Evolutionary conservation across 2,888 invertebrate genomes (phyloP).

Genomic region (Lepidocyrtinus sp.): DNA sequence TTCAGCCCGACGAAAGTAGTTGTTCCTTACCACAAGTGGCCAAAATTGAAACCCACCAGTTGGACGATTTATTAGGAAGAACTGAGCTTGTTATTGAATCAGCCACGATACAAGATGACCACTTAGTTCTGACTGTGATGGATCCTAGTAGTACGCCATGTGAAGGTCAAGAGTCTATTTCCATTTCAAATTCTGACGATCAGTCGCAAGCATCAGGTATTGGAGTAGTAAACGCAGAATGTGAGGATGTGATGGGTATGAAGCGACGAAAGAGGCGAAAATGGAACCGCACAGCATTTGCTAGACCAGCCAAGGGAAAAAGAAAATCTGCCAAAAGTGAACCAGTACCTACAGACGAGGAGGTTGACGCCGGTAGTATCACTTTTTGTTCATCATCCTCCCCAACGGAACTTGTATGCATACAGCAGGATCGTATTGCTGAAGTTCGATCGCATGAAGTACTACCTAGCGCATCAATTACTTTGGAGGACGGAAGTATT

Average conservation of each 20-base stretch:
- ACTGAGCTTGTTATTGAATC: conserved; percentile 62
- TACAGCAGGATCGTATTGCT: conserved; percentile 45
- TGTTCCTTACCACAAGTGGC: neutral
- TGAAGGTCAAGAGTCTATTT: conserved; percentile 24
- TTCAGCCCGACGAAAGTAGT: neutral
- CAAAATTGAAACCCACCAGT: neutral
- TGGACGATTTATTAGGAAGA: conserved; percentile 25
- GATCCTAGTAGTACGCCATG: conserved; percentile 43
- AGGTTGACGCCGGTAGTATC: neutral
- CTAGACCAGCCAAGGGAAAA: conserved; percentile 64
- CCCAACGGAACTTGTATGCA: neutral
- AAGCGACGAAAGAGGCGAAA: conserved; percentile 63
- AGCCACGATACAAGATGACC: conserved; percentile 61
- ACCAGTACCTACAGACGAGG: conserved; percentile 3
- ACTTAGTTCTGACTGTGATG: conserved; percentile 59
- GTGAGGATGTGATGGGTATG: conserved; percentile 24
- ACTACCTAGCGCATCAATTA: too few species aligned
- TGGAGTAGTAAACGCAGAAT: conserved; percentile 12
- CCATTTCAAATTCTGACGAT: conserved; percentile 42
- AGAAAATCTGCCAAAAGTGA: conserved; percentile 28
- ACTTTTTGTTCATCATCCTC: neutral
- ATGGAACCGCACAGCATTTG: conserved; percentile 68
- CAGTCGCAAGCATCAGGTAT: conserved; percentile 27
- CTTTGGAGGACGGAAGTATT: neutral
- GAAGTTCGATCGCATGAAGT: conserved; percentile 59